Evolutionary conservation across 2,113 vertebrate species (phyloP).

Genomic region (Pantherophis guttatus): DNA sequence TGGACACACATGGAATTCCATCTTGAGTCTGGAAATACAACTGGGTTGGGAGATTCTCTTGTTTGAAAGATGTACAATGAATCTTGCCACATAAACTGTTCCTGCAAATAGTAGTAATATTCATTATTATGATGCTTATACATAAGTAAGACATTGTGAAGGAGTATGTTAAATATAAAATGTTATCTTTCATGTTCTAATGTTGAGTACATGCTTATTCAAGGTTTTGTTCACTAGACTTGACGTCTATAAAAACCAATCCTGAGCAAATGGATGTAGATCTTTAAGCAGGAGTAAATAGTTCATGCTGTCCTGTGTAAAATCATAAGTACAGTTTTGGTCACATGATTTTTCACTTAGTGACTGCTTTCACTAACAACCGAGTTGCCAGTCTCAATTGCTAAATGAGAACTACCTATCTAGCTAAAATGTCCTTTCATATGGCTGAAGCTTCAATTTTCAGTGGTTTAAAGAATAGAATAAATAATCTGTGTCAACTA

Average conservation of each 20-base stretch:
- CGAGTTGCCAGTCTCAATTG: background rate
- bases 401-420: background rate
- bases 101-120: conserved; percentile 50
- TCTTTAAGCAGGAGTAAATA: background rate
- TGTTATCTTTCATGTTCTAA: background rate
- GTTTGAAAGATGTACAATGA: conserved; percentile 73
- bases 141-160: background rate
- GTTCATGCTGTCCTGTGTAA: background rate
- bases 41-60: conserved; percentile 49
- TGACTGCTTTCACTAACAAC: background rate
- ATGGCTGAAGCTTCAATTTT: background rate
- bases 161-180: background rate
- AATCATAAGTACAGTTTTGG: background rate
- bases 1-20: conserved; percentile 68
- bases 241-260: background rate
- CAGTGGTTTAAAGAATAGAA: no score
- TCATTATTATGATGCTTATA: conserved; percentile 4
- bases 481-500: background rate
- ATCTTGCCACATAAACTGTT: conserved; percentile 83
- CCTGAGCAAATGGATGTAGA: background rate
- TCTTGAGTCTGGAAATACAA: conserved; percentile 17
- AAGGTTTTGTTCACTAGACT: background rate
- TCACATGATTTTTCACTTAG: background rate
- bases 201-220: background rate
- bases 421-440: background rate